Evolutionary conservation across 2,888 invertebrate genomes (phyloP).

Genomic region (Ochlodes sylvanus): DNA sequence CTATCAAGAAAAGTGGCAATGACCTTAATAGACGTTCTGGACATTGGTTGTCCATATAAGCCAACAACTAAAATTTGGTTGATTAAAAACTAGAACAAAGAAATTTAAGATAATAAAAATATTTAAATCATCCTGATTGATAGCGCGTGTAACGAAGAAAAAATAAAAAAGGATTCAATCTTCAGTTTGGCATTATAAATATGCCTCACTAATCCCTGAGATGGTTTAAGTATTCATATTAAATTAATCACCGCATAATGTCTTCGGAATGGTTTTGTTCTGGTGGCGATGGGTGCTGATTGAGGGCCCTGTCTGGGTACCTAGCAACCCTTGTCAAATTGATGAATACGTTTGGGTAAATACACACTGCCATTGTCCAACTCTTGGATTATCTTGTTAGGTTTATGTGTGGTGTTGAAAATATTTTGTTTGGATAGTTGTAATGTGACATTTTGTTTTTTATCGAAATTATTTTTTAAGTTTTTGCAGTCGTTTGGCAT

Average conservation of each 20-base stretch:
- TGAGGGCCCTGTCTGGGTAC: constrained; percentile 31
- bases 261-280: constrained; percentile 32
- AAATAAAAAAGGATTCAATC: constrained; percentile 14
- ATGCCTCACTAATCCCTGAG: constrained; percentile 15
- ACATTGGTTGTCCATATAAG: too few species aligned
- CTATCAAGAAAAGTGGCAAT: too few species aligned
- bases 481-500: not conserved
- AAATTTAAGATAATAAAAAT: not conserved
- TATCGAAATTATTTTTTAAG: not conserved
- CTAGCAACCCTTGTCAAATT: constrained; percentile 57
- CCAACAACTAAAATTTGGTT: too few species aligned
- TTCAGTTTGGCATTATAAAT: constrained; percentile 4
- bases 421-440: not conserved
- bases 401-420: constrained; percentile 1
- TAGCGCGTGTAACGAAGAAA: constrained; percentile 1
- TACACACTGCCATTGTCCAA: constrained; percentile 18
- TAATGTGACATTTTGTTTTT: not conserved
- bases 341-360: constrained; percentile 50
- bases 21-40: too few species aligned
- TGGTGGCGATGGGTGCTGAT: constrained; percentile 45
- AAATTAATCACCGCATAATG: constrained; percentile 38
- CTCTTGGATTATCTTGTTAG: constrained; percentile 26
- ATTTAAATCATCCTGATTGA: constrained; percentile 28
- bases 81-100: not conserved
- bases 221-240: constrained; percentile 26